Evolutionary conservation across 2,888 invertebrate species (phyloP).

Genomic region (Gnatocerus cornutus): DNA sequence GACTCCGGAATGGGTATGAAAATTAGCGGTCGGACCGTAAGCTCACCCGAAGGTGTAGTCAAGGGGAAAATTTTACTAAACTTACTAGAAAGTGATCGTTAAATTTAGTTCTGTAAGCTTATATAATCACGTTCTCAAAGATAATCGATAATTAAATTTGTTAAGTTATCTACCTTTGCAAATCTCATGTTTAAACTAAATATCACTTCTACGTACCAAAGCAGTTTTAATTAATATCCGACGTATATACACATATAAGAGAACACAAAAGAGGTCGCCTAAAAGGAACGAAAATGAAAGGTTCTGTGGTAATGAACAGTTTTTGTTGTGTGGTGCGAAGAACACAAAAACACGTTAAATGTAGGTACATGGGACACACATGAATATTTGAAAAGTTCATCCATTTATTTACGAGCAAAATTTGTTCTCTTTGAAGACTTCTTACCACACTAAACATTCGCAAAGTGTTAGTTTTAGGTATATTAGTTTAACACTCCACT

Average conservation of each 20-base stretch:
- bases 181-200: conserved; percentile 3
- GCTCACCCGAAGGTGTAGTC: conserved; percentile 25
- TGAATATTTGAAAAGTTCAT: too few relatives aligned
- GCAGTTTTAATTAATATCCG: conserved; percentile 1
- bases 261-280: background rate
- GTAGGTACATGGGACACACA: too few relatives aligned
- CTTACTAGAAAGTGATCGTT: conserved; percentile 30
- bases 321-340: too few relatives aligned
- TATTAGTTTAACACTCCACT: too few relatives aligned
- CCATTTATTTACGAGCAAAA: too few relatives aligned
- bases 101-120: conserved; percentile 26
- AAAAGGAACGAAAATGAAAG: too few relatives aligned
- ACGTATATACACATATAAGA: background rate
- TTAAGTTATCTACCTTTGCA: conserved; percentile 6
- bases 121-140: conserved; percentile 29
- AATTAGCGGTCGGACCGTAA: conserved; percentile 29
- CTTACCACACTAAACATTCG: too few relatives aligned
- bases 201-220: background rate
- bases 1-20: conserved; percentile 11
- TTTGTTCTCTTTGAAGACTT: too few relatives aligned
- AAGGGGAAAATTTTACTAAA: conserved; percentile 22
- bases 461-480: too few relatives aligned
- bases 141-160: conserved; percentile 28
- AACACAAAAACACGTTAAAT: too few relatives aligned
- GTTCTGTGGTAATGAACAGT: too few relatives aligned